A percentile compares a stretch with the other conserved stretches of the same genome.
These are phyloP conservation scores for Cantharis flavilabris DNA, from an alignment of 2,888 invertebrate species.

Conservation along the genomic window DNA sequence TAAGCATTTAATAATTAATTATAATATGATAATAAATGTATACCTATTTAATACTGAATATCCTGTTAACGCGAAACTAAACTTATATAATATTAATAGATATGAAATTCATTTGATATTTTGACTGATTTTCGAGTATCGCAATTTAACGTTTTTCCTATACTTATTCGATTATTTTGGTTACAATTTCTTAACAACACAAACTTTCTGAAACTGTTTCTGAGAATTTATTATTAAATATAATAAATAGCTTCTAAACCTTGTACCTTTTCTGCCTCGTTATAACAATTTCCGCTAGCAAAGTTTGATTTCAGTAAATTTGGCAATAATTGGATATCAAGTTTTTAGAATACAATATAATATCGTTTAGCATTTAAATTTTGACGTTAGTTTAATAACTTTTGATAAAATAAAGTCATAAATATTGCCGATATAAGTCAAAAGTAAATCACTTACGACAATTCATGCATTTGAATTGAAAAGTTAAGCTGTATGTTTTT, in stretches of 20 bases:
- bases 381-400: background rate
- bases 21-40: no score
- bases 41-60: no score
- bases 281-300: background rate
- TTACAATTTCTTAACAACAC: background rate
- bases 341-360: background rate
- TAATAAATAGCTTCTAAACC: background rate
- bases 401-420: background rate
- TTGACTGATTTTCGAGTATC: no score
- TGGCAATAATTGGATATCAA: background rate
- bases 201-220: background rate
- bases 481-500: background rate
- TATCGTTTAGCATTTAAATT: background rate
- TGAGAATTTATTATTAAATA: no score
- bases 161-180: background rate
- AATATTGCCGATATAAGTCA: background rate
- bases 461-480: background rate
- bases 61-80: no score
- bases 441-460: background rate
- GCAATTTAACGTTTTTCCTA: background rate
- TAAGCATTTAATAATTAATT: background rate
- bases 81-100: no score
- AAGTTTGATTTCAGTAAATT: background rate
- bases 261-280: background rate
- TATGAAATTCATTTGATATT: no score